Evolutionary conservation across 2,113 vertebrate species (phyloP), one percentile per base, ranked within the genome.

Genomic region (Arvicanthis niloticus): DNA sequence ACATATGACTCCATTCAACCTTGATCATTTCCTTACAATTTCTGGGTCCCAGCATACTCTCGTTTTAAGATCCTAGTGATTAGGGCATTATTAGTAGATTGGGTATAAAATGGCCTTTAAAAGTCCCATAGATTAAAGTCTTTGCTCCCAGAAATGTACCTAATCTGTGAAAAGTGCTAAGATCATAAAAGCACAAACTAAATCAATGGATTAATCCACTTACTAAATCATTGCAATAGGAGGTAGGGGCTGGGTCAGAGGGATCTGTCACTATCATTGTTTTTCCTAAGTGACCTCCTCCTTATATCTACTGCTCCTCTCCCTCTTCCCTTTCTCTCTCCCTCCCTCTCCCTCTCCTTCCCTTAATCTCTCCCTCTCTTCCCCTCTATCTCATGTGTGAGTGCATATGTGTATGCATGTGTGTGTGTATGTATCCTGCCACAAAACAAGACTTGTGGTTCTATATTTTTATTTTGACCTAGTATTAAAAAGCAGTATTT

Each of bases 191-290:
- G 5, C n/a, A 73, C 26, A 31, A 7, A 29, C 37, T 58, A 10
- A n/a, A 58, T 29, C 26, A 56, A 40, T 88, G 37, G 13, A 16
- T 88, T 56, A 40, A 40, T 88, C 51, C 15, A 75, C 17, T 58
- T 11, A 42, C 26, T 53, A 88, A 29, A 34, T 45, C 16, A 89
- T 62, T 31, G 40, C 60, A 5, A 45, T 65, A 85, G 58, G 7
- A 16, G 15, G 7, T 62, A 15, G 12, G 24, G 3, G 22, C 24
- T 42, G 24, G 15, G 58, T 65, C 42, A 7, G 29, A 45, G 15
- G 0, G n/a, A 0, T 16, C 8, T 84, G 5, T 84, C n/a, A 42
- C 73, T 26, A 7, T 45, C 19, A 5, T 1, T 13, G 7, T 42
- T 85, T 45, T 60, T 19, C 68, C 56, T 60, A 40, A 40, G 37